These are phyloP conservation scores for Nasonia oneida DNA, from an alignment of 2,888 invertebrate genomes.

Conservation along the genomic window DNA sequence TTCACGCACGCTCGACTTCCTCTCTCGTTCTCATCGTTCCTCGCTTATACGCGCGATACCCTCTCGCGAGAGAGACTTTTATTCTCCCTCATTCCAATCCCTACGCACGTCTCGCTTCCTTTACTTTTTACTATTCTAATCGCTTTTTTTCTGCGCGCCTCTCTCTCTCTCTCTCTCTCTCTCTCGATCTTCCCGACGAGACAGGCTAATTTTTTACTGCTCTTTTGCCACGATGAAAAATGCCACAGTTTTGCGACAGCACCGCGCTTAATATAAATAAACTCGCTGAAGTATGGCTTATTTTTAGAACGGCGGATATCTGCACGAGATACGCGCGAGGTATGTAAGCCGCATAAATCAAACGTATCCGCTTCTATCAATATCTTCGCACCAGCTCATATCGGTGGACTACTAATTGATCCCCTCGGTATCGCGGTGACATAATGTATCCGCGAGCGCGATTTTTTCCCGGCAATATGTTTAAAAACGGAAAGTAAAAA, in stretches of 20 bases:
- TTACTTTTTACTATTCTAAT: conserved; percentile 47
- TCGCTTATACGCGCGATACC: background rate
- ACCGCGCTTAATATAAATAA: background rate
- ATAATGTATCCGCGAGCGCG: background rate
- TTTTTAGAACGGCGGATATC: background rate
- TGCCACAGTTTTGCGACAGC: background rate
- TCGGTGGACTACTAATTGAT: background rate
- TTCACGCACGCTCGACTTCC: background rate
- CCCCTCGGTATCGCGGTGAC: background rate
- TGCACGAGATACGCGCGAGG: background rate
- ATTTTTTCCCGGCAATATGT: too few relatives aligned
- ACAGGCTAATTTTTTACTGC: background rate
- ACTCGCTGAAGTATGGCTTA: too few relatives aligned
- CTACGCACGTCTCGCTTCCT: background rate
- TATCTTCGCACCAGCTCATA: conserved; percentile 2
- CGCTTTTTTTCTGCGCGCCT: conserved; percentile 13
- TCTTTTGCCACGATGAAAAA: conserved; percentile 8
- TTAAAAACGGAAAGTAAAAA: background rate
- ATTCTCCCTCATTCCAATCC: background rate
- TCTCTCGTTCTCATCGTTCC: conserved; percentile 30
- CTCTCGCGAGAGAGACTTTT: background rate
- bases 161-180: conserved; percentile 22
- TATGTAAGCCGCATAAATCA: background rate
- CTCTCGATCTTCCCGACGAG: background rate
- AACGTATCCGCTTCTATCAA: background rate